Evolutionary conservation across 2,888 invertebrate genomes (phyloP).

Genomic region (Alloplasta piceator): DNA sequence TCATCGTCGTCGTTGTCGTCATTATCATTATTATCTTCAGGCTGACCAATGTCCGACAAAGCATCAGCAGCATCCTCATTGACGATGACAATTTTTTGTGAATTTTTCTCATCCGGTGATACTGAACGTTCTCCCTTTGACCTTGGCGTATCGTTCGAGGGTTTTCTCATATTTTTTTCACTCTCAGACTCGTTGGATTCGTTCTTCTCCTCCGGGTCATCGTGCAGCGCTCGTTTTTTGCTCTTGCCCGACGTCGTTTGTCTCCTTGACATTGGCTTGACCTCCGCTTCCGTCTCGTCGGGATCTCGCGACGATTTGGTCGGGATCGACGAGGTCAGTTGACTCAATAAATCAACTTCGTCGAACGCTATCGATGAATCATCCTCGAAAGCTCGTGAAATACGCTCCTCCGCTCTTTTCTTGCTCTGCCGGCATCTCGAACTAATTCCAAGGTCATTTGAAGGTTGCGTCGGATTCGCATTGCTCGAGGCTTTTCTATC

Average conservation of each 20-base stretch:
- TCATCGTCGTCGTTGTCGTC: slow-evolving; percentile 68
- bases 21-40: slow-evolving; percentile 54
- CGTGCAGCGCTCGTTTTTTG: slow-evolving; percentile 46
- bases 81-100: slow-evolving; percentile 60
- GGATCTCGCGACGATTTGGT: slow-evolving; percentile 1
- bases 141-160: slow-evolving; percentile 44
- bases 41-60: slow-evolving; percentile 64
- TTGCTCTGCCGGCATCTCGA: slow-evolving; percentile 79
- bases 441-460: slow-evolving; percentile 48
- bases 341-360: slow-evolving; percentile 63
- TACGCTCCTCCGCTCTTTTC: slow-evolving; percentile 79
- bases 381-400: slow-evolving; percentile 77
- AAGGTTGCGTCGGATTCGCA: slow-evolving; percentile 12
- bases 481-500: slow-evolving; percentile 16
- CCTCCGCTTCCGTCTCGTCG: slow-evolving; percentile 3
- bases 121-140: slow-evolving; percentile 69
- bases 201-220: slow-evolving; percentile 13
- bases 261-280: slow-evolving; percentile 23
- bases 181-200: slow-evolving; percentile 20
- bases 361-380: slow-evolving; percentile 70
- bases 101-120: slow-evolving; percentile 66
- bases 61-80: slow-evolving; percentile 59
- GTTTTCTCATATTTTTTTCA: slow-evolving; percentile 16
- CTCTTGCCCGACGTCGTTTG: slow-evolving; percentile 46
- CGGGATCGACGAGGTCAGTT: slow-evolving; percentile 35